phyloP scores from a whole-genome alignment of 2,113 vertebrate species.

The Syngnathus floridae region DNA sequence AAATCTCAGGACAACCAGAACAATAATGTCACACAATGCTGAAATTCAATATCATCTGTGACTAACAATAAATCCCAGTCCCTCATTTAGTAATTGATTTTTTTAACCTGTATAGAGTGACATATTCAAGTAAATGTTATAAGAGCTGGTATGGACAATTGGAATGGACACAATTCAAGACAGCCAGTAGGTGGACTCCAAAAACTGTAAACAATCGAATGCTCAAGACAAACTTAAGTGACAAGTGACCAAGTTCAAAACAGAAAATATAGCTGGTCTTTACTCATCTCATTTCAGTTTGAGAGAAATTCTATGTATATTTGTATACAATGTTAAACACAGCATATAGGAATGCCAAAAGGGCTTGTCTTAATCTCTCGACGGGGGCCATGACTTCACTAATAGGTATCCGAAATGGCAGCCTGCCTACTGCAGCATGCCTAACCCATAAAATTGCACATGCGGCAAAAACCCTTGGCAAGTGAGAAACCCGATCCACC shows the following conservation, averaged over 20 bases:
- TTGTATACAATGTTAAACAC: neutral
- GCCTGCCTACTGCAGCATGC: slow-evolving; percentile 43
- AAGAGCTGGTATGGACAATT: too few relatives aligned
- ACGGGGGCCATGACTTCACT: slow-evolving; percentile 24
- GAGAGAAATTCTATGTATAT: neutral
- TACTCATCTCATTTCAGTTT: neutral
- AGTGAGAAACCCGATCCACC: slow-evolving; percentile 63
- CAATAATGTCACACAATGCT: neutral
- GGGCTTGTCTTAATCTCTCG: slow-evolving; percentile 19
- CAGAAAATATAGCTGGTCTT: neutral
- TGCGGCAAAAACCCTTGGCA: slow-evolving; percentile 51
- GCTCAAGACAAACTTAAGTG: neutral
- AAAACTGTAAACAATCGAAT: neutral
- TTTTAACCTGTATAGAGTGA: neutral
- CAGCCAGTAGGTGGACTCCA: neutral
- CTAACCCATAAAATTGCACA: slow-evolving; percentile 58
- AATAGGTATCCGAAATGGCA: slow-evolving; percentile 48
- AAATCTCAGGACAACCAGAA: neutral
- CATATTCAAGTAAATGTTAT: too few relatives aligned
- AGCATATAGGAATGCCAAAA: neutral
- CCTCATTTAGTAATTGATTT: neutral
- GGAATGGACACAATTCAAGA: too few relatives aligned
- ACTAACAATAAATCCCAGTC: neutral
- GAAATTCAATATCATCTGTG: too few relatives aligned
- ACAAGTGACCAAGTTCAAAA: slow-evolving; percentile 9